These are phyloP conservation scores for Lasiurus cinereus DNA, from an alignment of 2,113 vertebrate species.

Conservation along the genomic window DNA sequence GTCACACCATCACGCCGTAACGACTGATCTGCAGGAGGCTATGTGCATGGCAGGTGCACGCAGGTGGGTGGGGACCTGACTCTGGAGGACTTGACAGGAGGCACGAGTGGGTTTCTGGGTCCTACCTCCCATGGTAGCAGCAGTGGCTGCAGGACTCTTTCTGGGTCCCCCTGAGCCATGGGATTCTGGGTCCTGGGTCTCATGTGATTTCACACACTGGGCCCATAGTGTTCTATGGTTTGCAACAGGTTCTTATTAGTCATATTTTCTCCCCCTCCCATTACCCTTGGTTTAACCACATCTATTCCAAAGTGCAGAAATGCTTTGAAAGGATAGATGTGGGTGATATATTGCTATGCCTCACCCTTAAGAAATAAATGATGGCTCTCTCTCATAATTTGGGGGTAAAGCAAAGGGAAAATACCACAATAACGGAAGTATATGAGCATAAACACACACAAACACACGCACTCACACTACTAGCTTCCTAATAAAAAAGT, in stretches of 20 bases:
- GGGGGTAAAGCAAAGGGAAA: neutral
- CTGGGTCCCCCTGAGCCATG: too few relatives aligned
- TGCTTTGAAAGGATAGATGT: neutral
- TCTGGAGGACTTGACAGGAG: too few relatives aligned
- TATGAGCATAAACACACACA: neutral
- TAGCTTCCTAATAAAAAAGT: neutral
- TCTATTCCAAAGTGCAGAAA: neutral
- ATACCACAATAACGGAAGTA: neutral
- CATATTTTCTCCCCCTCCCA: neutral
- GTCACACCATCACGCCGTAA: too few relatives aligned
- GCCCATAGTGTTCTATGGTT: neutral
- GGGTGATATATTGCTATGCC: neutral
- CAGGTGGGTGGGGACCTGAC: too few relatives aligned
- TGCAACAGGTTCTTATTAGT: neutral
- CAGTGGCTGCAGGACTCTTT: too few relatives aligned
- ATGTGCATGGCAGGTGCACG: too few relatives aligned
- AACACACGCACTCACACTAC: neutral
- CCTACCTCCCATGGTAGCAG: too few relatives aligned
- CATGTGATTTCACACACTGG: too few relatives aligned
- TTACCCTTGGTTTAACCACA: neutral
- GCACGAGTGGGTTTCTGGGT: too few relatives aligned
- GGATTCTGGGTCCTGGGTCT: too few relatives aligned
- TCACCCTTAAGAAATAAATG: neutral
- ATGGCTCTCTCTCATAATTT: neutral
- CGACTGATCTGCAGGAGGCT: too few relatives aligned